phyloP scores from a whole-genome alignment of 2,888 invertebrate species.

The Erebia palarica region DNA sequence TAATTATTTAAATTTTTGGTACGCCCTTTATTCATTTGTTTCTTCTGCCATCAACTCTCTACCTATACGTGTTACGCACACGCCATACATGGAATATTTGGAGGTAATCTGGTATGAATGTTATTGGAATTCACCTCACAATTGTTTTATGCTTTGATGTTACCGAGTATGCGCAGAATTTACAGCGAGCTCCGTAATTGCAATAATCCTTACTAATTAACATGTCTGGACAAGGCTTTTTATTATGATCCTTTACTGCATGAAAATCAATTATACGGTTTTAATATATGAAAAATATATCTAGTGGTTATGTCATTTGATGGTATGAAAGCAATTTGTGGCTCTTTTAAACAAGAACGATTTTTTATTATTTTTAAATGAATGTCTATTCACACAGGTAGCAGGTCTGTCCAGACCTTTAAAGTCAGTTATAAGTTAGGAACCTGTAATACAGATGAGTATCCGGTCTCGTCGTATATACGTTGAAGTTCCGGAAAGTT shows the following conservation, averaged over 20 bases:
- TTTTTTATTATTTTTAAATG: no score
- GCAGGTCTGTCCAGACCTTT: no score
- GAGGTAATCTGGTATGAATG: slow-evolving; percentile 7
- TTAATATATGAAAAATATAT: neutral
- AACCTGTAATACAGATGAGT: neutral
- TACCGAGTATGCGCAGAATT: slow-evolving; percentile 3
- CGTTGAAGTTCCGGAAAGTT: slow-evolving; percentile 15
- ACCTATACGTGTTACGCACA: slow-evolving; percentile 14
- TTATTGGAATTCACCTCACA: slow-evolving; percentile 10
- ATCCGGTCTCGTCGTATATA: neutral
- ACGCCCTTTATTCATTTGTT: no score
- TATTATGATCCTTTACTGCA: neutral
- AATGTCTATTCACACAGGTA: no score
- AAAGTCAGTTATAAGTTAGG: neutral
- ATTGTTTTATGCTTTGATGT: slow-evolving; percentile 18
- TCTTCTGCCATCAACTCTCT: no score
- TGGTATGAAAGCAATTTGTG: no score
- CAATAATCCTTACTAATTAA: slow-evolving; percentile 4
- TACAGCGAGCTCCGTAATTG: slow-evolving; percentile 2
- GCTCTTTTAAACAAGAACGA: no score
- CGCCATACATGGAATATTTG: slow-evolving; percentile 21
- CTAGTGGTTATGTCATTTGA: no score
- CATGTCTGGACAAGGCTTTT: neutral
- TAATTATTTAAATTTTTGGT: no score
- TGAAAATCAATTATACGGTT: neutral